Evolutionary conservation across 2,797 vertebrate genomes (phyloP).

Genomic region (Sebastiscus albofasciatus): DNA sequence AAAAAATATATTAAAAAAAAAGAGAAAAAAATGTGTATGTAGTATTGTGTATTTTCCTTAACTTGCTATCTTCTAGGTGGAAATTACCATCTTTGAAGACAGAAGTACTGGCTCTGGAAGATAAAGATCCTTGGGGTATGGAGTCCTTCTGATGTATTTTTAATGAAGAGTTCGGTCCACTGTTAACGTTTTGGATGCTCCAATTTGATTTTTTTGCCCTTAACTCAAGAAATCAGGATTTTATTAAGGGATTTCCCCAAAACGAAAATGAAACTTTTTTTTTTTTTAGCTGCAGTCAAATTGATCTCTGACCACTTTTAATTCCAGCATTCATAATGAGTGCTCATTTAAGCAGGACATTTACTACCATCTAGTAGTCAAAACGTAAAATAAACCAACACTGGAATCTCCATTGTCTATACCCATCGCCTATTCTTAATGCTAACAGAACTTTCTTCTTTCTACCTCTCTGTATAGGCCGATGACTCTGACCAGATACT

Average conservation of each 20-base stretch:
- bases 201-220: neutral
- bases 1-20: neutral
- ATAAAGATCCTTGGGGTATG: constrained; percentile 80
- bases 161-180: neutral
- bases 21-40: neutral
- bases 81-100: constrained; percentile 98
- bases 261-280: neutral
- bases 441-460: neutral
- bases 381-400: neutral
- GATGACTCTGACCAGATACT: constrained; percentile 26
- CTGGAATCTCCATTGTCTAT: neutral
- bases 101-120: constrained; percentile 92
- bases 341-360: neutral
- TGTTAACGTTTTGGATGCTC: neutral
- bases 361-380: neutral
- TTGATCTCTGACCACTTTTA: neutral
- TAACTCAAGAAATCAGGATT: neutral
- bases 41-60: constrained; percentile 74
- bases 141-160: neutral
- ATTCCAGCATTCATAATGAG: neutral
- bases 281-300: neutral
- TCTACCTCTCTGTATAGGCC: constrained; percentile 13
- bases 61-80: constrained; percentile 86
- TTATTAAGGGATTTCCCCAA: neutral
- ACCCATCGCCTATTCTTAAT: neutral